Percentiles rank a stretch among this genome's conserved stretches.
Evolutionary conservation across 2,888 invertebrate species (phyloP).

Genomic region (Baronia brevicornis): DNA sequence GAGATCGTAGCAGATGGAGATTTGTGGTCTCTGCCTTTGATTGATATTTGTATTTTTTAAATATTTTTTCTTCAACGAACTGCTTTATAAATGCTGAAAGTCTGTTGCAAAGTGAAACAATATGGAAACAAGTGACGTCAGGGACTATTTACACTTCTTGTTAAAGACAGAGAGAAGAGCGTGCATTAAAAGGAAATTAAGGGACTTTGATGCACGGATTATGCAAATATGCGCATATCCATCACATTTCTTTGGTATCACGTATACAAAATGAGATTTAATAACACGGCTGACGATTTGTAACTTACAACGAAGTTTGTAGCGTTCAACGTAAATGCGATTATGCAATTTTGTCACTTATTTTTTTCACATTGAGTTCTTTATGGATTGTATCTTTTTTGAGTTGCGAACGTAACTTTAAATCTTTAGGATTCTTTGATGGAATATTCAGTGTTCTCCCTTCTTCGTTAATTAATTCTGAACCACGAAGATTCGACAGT

Average conservation of each 20-base stretch:
- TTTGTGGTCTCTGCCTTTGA: too few species aligned
- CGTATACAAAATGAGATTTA: constrained; percentile 42
- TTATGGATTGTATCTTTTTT: too few species aligned
- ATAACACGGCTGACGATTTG: constrained; percentile 15
- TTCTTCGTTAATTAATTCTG: constrained; percentile 37
- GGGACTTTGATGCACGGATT: constrained; percentile 69
- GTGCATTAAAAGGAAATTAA: constrained; percentile 71
- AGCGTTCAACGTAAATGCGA: constrained; percentile 4
- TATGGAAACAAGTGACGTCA: too few species aligned
- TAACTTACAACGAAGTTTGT: constrained; percentile 6
- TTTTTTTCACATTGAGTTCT: too few species aligned
- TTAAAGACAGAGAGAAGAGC: constrained; percentile 20
- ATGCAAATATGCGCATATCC: constrained; percentile 67
- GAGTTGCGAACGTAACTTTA: too few species aligned
- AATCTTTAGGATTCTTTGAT: too few species aligned
- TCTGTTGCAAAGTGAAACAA: too few species aligned
- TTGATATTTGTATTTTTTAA: too few species aligned
- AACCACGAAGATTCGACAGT: constrained; percentile 28
- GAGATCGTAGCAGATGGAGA: too few species aligned
- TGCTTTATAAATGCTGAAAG: too few species aligned
- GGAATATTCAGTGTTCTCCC: constrained; percentile 37
- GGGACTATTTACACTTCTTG: constrained; percentile 5
- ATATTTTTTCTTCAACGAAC: too few species aligned
- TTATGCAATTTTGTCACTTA: constrained; percentile 21
- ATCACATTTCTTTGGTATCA: constrained; percentile 54